Percentiles rank a stretch among this genome's conserved stretches.
These are phyloP conservation scores for Atherinosoma microstoma DNA, from an alignment of 2,797 vertebrate species.

Conservation along the genomic window DNA sequence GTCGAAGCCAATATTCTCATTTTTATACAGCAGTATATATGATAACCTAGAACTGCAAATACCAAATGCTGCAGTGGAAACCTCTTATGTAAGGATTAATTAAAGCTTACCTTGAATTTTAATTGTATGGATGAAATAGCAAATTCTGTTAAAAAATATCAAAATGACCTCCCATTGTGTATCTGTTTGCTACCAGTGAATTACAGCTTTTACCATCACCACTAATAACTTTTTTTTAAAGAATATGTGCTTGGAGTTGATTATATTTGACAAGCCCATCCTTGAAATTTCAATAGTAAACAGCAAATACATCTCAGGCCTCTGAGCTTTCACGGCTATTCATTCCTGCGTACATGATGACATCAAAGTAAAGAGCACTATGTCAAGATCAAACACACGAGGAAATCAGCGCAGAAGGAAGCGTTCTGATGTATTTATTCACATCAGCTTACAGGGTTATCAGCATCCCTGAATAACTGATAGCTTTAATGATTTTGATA, in stretches of 20 bases:
- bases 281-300: constrained; percentile 29
- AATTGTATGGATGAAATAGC: background rate
- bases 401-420: constrained; percentile 62
- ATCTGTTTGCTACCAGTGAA: background rate
- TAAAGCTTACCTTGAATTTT: background rate
- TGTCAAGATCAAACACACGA: constrained; percentile 63
- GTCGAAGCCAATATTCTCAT: background rate
- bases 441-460: constrained; percentile 64
- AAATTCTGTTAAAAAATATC: background rate
- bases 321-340: constrained; percentile 40
- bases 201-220: constrained; percentile 7
- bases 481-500: constrained; percentile 11
- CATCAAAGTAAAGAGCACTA: constrained; percentile 64
- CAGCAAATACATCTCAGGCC: constrained; percentile 16
- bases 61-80: background rate
- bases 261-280: constrained; percentile 39
- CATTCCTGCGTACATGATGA: constrained; percentile 49
- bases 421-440: constrained; percentile 66
- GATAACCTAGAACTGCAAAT: background rate
- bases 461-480: constrained; percentile 22
- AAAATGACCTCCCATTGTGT: background rate
- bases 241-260: constrained; percentile 15
- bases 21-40: background rate
- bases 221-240: constrained; percentile 14
- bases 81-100: background rate